Conservation (phyloP, 2,888 invertebrate genomes). For the Cheilosia grossa region DNA sequence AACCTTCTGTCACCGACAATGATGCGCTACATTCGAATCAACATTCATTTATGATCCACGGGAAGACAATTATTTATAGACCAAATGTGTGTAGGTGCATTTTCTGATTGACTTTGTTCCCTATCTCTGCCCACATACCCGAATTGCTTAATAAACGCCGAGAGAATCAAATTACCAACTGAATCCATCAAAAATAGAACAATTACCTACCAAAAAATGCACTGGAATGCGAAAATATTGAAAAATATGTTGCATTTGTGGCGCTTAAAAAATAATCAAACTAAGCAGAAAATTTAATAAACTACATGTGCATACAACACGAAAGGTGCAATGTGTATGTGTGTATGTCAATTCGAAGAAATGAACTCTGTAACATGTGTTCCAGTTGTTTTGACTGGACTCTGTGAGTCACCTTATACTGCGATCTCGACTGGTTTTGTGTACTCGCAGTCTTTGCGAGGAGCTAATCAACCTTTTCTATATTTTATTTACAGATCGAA, state of each 20-base stretch:
- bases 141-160: too few species aligned
- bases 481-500: too few species aligned
- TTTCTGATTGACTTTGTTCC: too few species aligned
- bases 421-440: neutral
- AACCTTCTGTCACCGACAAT: too few species aligned
- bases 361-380: neutral
- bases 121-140: too few species aligned
- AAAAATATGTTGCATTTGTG: slow-evolving; percentile 21
- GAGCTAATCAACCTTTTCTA: too few species aligned
- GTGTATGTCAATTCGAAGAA: slow-evolving; percentile 1
- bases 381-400: neutral
- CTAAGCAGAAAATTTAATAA: slow-evolving; percentile 23
- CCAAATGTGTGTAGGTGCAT: too few species aligned
- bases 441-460: too few species aligned
- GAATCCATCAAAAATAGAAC: slow-evolving; percentile 2
- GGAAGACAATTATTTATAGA: too few species aligned
- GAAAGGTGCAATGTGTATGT: too few species aligned
- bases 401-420: neutral
- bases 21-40: too few species aligned
- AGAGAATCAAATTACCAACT: slow-evolving; percentile 24
- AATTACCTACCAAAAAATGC: slow-evolving; percentile 6
- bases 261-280: slow-evolving; percentile 33
- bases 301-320: neutral
- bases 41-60: too few species aligned
- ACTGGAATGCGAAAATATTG: slow-evolving; percentile 34